phyloP scores from a whole-genome alignment of 1,140 invertebrate species.

The Stenopsyche tienmushanensis region DNA sequence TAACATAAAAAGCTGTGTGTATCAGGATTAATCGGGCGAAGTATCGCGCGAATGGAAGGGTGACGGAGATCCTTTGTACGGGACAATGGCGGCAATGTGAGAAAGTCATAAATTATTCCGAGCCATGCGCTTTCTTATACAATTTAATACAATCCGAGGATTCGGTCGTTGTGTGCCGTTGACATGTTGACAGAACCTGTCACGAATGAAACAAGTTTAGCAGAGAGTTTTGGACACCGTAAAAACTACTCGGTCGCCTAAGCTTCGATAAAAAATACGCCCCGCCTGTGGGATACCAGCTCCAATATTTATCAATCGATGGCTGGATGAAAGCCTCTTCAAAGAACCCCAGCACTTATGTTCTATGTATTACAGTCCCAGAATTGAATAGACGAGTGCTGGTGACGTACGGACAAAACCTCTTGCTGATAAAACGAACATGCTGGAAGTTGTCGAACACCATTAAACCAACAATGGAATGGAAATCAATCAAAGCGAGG shows the following conservation, averaged over 20 bases:
- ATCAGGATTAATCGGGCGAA: conserved; percentile 10
- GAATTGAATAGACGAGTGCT: background rate
- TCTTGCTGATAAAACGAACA: no score
- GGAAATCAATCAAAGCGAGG: no score
- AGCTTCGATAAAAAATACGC: no score
- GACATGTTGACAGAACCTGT: conserved; percentile 37
- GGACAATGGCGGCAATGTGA: conserved; percentile 36
- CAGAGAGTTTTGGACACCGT: background rate
- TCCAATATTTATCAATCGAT: background rate
- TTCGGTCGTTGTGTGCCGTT: conserved; percentile 22
- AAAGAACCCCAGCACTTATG: background rate
- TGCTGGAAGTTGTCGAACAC: no score
- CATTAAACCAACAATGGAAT: background rate
- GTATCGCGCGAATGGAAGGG: background rate
- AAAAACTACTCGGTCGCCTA: background rate
- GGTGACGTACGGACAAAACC: background rate
- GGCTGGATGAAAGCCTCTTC: background rate
- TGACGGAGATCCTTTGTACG: conserved; percentile 20
- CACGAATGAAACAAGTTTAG: conserved; percentile 32
- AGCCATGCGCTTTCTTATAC: conserved; percentile 25
- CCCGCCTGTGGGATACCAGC: no score
- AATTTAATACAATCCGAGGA: conserved; percentile 9
- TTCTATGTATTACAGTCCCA: background rate
- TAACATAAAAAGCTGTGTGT: background rate
- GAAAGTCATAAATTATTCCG: conserved; percentile 39